Conservation (phyloP, 2,113 vertebrate genomes). For the Entosphenus tridentatus region DNA sequence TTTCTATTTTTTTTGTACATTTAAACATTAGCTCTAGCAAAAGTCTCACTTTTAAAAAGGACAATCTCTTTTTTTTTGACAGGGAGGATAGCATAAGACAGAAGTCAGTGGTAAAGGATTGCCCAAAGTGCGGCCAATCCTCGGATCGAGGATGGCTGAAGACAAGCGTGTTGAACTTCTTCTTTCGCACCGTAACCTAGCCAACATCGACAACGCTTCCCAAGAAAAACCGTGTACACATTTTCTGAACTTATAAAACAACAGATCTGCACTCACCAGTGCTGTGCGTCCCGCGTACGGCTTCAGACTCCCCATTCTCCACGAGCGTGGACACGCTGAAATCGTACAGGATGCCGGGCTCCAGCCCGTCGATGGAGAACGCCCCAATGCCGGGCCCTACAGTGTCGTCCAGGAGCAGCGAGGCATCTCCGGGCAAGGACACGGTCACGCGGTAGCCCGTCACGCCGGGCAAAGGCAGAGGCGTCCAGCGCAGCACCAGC, state of each 20-base stretch:
- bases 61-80: too few species aligned
- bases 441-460: slow-evolving; percentile 88
- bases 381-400: slow-evolving; percentile 51
- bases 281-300: slow-evolving; percentile 69
- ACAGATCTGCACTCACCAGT: slow-evolving; percentile 44
- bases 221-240: too few species aligned
- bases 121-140: too few species aligned
- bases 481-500: slow-evolving; percentile 78
- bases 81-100: too few species aligned
- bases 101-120: too few species aligned
- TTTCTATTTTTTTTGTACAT: too few species aligned
- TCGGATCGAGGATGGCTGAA: too few species aligned
- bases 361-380: slow-evolving; percentile 74
- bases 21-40: too few species aligned
- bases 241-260: background rate
- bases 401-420: slow-evolving; percentile 79
- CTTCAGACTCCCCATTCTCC: slow-evolving; percentile 68
- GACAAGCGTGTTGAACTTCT: too few species aligned
- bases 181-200: too few species aligned
- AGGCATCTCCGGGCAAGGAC: slow-evolving; percentile 61
- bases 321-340: slow-evolving; percentile 78
- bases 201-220: too few species aligned
- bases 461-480: slow-evolving; percentile 58
- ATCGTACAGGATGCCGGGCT: slow-evolving; percentile 92
- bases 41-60: too few species aligned